Conservation (phyloP, 2,888 invertebrate genomes). For the Noctua janthe region DNA sequence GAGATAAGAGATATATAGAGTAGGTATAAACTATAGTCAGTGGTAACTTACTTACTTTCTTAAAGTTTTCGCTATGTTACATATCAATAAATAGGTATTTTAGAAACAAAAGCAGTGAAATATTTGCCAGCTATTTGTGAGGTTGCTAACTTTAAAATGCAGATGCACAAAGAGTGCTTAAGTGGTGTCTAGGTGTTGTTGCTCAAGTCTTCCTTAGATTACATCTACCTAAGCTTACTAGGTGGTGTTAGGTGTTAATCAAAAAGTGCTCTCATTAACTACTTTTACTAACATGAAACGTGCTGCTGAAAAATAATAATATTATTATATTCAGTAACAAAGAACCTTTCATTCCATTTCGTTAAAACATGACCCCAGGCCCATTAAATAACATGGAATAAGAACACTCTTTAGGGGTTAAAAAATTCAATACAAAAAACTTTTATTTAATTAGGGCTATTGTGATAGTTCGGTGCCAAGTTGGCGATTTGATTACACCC, state of each 20-base stretch:
- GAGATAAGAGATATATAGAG: slow-evolving; percentile 13
- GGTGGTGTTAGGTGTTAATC: too few relatives aligned
- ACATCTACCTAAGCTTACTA: not conserved
- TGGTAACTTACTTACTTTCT: not conserved
- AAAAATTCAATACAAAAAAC: slow-evolving; percentile 65
- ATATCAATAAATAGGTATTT: too few relatives aligned
- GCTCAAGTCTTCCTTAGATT: not conserved
- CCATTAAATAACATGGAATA: slow-evolving; percentile 7
- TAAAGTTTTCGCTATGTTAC: not conserved
- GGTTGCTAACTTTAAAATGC: not conserved
- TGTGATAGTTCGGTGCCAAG: slow-evolving; percentile 76
- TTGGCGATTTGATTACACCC: slow-evolving; percentile 85
- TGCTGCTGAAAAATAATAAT: not conserved
- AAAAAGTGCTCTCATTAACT: not conserved
- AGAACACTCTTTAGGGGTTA: slow-evolving; percentile 12
- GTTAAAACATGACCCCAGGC: not conserved
- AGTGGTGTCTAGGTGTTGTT: not conserved
- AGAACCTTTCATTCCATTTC: not conserved
- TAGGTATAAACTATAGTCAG: not conserved
- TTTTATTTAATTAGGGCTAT: slow-evolving; percentile 79
- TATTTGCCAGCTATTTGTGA: not conserved
- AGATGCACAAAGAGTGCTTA: not conserved
- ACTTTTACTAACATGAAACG: not conserved
- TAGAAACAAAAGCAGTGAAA: not conserved
- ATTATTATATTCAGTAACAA: not conserved